phyloP scores from a whole-genome alignment of 2,113 vertebrate genomes.

The Pollachius pollachius region DNA sequence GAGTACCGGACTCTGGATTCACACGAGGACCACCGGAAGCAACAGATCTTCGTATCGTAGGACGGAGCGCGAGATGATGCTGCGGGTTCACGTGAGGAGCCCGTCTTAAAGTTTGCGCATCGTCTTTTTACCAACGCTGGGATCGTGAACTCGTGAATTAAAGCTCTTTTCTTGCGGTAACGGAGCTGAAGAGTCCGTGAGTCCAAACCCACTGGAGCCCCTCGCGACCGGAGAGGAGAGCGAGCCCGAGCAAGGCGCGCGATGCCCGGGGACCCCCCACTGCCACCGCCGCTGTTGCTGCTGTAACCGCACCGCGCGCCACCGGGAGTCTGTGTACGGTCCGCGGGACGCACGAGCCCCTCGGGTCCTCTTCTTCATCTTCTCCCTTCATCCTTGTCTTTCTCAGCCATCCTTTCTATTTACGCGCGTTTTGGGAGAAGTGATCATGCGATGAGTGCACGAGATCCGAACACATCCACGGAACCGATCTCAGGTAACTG shows the following conservation, averaged over 20 bases:
- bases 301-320: conserved; percentile 46
- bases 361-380: conserved; percentile 11
- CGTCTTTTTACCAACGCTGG: not conserved
- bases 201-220: conserved; percentile 31
- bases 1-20: conserved; percentile 42
- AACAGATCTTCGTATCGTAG: not conserved
- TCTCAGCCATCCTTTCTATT: conserved; percentile 11
- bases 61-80: not conserved
- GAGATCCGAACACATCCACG: conserved; percentile 66
- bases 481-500: conserved; percentile 71
- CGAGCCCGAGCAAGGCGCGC: conserved; percentile 38
- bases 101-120: not conserved
- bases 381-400: conserved; percentile 14
- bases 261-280: conserved; percentile 40
- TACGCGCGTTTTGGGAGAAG: conserved; percentile 30
- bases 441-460: conserved; percentile 79
- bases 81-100: not conserved
- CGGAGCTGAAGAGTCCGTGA: conserved; percentile 37
- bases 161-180: not conserved
- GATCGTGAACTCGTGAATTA: conserved; percentile 6
- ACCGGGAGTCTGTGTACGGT: conserved; percentile 66
- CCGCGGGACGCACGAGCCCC: conserved; percentile 41
- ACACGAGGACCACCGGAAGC: conserved; percentile 6
- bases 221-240: conserved; percentile 8
- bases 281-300: conserved; percentile 17